Percentiles rank a stretch among this genome's conserved stretches.
phyloP scores from a whole-genome alignment of 2,888 invertebrate species.

The Eumacrocentrus americanus region DNA sequence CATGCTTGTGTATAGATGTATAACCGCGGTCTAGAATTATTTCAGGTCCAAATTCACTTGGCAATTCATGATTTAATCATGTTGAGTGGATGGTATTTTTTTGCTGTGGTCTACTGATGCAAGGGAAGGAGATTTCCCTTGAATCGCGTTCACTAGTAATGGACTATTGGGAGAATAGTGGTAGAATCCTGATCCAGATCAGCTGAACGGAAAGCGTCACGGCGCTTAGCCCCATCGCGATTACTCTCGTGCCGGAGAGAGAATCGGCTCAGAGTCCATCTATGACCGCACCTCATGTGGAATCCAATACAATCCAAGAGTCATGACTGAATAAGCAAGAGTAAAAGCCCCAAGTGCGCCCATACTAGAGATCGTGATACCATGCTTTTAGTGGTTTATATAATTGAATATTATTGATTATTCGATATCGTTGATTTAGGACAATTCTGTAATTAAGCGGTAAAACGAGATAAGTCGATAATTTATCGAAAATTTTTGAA shows the following conservation, averaged over 20 bases:
- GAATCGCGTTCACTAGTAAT: constrained; percentile 11
- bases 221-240: constrained; percentile 10
- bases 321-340: constrained; percentile 14
- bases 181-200: constrained; percentile 16
- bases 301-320: constrained; percentile 12
- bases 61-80: too few species aligned
- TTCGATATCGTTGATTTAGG: too few species aligned
- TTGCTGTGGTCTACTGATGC: not conserved
- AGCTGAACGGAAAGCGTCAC: constrained; percentile 10
- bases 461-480: too few species aligned
- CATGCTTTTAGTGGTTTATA: not conserved
- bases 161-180: constrained; percentile 10
- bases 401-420: not conserved
- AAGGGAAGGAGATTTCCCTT: not conserved
- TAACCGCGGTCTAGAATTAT: too few species aligned
- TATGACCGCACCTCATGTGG: constrained; percentile 9
- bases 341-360: not conserved
- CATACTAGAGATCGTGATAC: too few species aligned
- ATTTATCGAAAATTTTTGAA: too few species aligned
- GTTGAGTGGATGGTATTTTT: not conserved
- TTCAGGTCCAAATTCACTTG: too few species aligned
- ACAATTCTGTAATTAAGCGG: too few species aligned
- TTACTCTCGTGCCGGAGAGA: constrained; percentile 1
- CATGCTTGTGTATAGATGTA: too few species aligned
- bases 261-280: constrained; percentile 20